Evolutionary conservation across 2,797 vertebrate genomes (phyloP), one percentile per base, ranked within the genome.

Genomic region (Bradypodion ventrale): DNA sequence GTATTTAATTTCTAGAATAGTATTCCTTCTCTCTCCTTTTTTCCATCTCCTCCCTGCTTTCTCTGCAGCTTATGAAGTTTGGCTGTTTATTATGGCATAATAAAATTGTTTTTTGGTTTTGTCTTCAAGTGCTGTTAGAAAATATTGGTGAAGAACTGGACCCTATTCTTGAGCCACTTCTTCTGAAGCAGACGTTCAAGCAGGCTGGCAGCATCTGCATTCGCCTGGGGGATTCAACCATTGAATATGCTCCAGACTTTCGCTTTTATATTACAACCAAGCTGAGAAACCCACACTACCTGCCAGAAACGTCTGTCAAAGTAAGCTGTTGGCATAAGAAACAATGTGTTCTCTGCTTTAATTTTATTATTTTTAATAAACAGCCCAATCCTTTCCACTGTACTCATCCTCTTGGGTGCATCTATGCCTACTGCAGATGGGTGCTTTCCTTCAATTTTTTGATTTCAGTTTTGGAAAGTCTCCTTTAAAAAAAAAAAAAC

Each of bases 201-300:
- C 97, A 98, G 79, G 95, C 96, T 1, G 97, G 98, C 27, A 96
- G 95, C 32, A 79, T 94, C 1, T 98, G 97, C 80, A 97, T 99
- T 87, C 97, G 97, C 4, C 95, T 99, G 32, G 97, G 97, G 44
- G 97, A 98, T 85, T 94, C 96, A 13, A 97, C 96, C 63, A 96
- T 97, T 1, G 97, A 98, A 82, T 98, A 97, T 2, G 92, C 96
- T 16, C 96, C 96, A 0, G 96, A 98, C 90, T 98, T 99, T 88
- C 96, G 97, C 82, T 98, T 98, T 93, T 98, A 98, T 83, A 97
- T 98, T 86, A 98, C 98, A 10, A 97, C 98, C 56, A 98, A 98
- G 91, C 93, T 98, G 25, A 96, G 98, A 73, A 99, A 99, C 92
- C 97, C 97, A 23, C 97, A 97, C 89, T 98, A 97, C 92, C 95